These are phyloP conservation scores for Mesorhabditis sp. DNA, from an alignment of 2,888 invertebrate species.

Conservation along the genomic window DNA sequence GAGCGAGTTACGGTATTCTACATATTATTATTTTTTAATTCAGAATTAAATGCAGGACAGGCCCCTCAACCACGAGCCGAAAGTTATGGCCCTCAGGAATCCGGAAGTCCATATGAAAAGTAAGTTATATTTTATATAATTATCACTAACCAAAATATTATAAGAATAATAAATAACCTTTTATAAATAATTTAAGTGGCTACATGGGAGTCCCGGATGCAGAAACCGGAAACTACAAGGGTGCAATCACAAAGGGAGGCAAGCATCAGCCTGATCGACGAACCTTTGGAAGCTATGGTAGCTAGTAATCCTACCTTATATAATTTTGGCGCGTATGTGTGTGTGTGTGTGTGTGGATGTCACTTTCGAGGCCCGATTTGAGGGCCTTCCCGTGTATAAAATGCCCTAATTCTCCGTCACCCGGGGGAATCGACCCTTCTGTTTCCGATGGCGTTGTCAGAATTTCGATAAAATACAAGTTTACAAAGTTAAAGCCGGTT, in stretches of 20 bases:
- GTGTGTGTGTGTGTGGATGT: too few species aligned
- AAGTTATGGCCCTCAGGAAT: slow-evolving; percentile 7
- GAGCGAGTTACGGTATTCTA: not conserved
- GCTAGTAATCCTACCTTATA: too few species aligned
- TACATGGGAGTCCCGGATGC: slow-evolving; percentile 17
- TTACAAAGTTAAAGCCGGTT: too few species aligned
- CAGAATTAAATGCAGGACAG: not conserved
- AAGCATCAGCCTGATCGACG: slow-evolving; percentile 10
- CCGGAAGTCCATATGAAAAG: slow-evolving; percentile 16
- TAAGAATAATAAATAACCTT: not conserved
- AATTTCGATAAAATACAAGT: too few species aligned
- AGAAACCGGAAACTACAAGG: slow-evolving; percentile 13
- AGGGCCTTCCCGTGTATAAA: too few species aligned
- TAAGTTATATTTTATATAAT: not conserved
- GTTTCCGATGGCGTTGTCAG: too few species aligned
- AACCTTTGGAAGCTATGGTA: slow-evolving; percentile 21
- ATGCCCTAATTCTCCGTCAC: too few species aligned
- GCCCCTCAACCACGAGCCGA: slow-evolving; percentile 6
- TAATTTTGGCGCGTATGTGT: too few species aligned
- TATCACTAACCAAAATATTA: not conserved
- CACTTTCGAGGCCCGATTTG: too few species aligned
- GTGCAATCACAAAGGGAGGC: slow-evolving; percentile 16
- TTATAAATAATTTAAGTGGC: slow-evolving; percentile 12
- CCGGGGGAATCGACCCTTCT: too few species aligned
- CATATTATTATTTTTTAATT: too few species aligned